phyloP scores from a whole-genome alignment of 53 echinoderm and acorn worm genomes.

The Zoroaster sp. region DNA sequence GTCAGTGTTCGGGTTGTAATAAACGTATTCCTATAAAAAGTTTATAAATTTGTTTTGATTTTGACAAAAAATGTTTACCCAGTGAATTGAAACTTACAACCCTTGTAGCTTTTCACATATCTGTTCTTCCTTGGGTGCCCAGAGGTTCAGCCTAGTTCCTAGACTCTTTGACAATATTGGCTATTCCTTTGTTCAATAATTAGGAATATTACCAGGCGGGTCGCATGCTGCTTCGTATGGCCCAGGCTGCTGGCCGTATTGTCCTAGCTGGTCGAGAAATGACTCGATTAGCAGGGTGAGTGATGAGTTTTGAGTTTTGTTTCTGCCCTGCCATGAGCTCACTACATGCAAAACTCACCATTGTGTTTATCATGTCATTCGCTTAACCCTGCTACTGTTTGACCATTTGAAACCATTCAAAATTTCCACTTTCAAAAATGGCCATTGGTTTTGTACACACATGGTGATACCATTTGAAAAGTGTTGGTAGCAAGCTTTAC shows the following conservation, averaged over 20 bases:
- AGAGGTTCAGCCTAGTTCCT: background rate
- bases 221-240: constrained; percentile 80
- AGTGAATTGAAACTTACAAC: too few relatives aligned
- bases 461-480: too few relatives aligned
- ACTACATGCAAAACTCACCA: background rate
- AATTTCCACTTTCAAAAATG: too few relatives aligned
- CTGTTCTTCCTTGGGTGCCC: background rate
- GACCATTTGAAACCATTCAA: too few relatives aligned
- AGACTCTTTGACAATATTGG: constrained; percentile 28
- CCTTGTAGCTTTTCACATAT: background rate
- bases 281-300: constrained; percentile 82
- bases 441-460: too few relatives aligned
- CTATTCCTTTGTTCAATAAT: constrained; percentile 44
- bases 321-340: background rate
- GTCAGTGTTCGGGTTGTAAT: background rate
- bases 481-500: too few relatives aligned
- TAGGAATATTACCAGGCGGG: constrained; percentile 88
- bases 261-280: constrained; percentile 78
- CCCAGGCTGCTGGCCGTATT: constrained; percentile 70
- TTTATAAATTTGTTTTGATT: too few relatives aligned
- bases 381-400: too few relatives aligned
- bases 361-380: background rate
- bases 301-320: constrained; percentile 8
- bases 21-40: too few relatives aligned
- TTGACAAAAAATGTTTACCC: too few relatives aligned